These are phyloP conservation scores for Eupithecia dodoneata DNA, from an alignment of 2,888 invertebrate genomes.

Conservation along the genomic window DNA sequence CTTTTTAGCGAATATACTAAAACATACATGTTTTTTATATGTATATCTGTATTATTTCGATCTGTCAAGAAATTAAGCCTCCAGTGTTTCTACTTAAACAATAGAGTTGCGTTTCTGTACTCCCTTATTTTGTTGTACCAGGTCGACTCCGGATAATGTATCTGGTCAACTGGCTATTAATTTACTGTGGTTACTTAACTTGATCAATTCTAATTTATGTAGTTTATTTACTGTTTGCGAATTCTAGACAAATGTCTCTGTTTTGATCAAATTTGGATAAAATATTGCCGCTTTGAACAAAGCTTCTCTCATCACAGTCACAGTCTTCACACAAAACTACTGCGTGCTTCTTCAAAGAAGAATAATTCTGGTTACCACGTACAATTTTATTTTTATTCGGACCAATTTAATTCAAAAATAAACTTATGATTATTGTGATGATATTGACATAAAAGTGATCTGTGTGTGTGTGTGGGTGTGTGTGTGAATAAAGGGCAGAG, in stretches of 20 bases:
- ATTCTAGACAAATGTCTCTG: constrained; percentile 20
- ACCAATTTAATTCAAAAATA: too few species aligned
- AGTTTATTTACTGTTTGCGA: constrained; percentile 45
- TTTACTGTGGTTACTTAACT: constrained; percentile 77
- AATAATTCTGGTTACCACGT: not conserved
- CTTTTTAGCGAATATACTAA: too few species aligned
- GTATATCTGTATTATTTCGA: too few species aligned
- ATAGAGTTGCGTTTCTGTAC: constrained; percentile 23
- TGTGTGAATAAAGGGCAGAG: not conserved
- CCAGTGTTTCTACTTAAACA: not conserved
- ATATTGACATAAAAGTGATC: not conserved
- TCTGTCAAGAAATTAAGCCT: not conserved
- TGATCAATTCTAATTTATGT: constrained; percentile 72
- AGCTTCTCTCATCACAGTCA: not conserved
- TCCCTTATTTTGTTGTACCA: not conserved
- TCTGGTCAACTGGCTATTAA: constrained; percentile 77
- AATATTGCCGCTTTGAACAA: not conserved
- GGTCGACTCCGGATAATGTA: constrained; percentile 79
- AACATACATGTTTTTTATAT: too few species aligned
- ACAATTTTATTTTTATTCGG: too few species aligned
- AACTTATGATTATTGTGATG: too few species aligned
- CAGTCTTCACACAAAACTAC: not conserved
- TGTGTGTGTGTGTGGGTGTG: not conserved
- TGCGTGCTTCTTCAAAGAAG: not conserved
- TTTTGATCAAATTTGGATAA: not conserved